Percentiles rank a stretch among this genome's conserved stretches.
Conservation (phyloP, 2,113 vertebrate species). For the Cololabis saira region DNA sequence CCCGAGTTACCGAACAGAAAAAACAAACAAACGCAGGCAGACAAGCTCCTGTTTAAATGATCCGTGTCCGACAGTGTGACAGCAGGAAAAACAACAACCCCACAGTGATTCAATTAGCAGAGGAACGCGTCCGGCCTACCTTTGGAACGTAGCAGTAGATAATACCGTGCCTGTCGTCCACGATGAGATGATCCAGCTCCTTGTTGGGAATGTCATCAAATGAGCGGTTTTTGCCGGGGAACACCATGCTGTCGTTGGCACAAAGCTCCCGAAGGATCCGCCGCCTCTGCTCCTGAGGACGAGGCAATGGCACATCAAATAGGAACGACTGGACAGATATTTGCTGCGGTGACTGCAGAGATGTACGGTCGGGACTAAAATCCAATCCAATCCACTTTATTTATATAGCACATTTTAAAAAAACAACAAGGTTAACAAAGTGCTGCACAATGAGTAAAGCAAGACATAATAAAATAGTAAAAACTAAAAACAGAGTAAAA, state of each 20-base stretch:
- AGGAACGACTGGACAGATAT: background rate
- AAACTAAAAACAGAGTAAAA: too few relatives aligned
- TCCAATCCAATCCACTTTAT: too few relatives aligned
- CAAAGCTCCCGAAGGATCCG: conserved; percentile 85
- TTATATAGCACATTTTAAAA: too few relatives aligned
- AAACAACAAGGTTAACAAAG: too few relatives aligned
- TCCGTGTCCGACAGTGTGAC: too few relatives aligned
- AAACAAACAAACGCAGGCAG: too few relatives aligned
- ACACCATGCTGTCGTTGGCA: conserved; percentile 85
- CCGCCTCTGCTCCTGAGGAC: conserved; percentile 83
- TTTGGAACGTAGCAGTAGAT: conserved; percentile 99
- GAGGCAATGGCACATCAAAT: background rate
- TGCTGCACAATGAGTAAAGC: too few relatives aligned
- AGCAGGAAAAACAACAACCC: background rate
- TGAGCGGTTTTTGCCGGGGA: conserved; percentile 91
- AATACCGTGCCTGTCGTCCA: conserved; percentile 94
- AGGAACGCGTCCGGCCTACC: conserved; percentile 28
- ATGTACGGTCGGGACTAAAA: background rate
- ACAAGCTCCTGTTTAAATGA: background rate
- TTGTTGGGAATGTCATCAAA: conserved; percentile 98
- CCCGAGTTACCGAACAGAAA: background rate
- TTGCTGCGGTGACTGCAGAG: too few relatives aligned
- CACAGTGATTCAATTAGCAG: background rate
- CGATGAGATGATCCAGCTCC: conserved; percentile 95
- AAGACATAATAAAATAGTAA: too few relatives aligned